A percentile compares a stretch with the other conserved stretches of the same genome.
Conservation (phyloP, 2,113 vertebrate genomes). For the Bombycilla garrulus region DNA sequence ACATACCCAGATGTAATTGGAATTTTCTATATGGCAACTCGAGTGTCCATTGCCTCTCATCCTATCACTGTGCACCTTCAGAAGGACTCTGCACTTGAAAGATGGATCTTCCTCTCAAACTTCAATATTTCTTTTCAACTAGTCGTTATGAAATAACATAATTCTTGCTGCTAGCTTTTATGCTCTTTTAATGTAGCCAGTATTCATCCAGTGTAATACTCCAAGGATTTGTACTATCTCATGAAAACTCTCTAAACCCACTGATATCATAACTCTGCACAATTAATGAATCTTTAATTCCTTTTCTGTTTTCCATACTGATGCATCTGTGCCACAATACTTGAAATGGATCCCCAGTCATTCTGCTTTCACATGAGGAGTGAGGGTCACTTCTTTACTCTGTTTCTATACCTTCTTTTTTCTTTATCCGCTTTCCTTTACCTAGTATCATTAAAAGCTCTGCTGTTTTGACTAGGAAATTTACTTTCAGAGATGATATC, state of each 20-base stretch:
- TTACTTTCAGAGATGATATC: not conserved
- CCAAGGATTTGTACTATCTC: not conserved
- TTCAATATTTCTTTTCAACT: not conserved
- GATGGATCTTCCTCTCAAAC: not conserved
- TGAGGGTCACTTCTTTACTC: not conserved
- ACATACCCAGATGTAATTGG: not conserved
- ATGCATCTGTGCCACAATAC: not conserved
- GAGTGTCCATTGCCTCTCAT: rapidly evolving
- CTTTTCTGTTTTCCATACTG: not conserved
- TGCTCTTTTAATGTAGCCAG: not conserved
- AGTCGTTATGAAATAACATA: not conserved
- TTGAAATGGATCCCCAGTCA: rapidly evolving
- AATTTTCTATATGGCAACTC: not conserved
- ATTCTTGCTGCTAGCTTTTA: not conserved
- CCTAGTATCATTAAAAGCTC: not conserved
- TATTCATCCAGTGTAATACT: not conserved
- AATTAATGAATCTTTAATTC: not conserved
- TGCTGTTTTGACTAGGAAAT: not conserved
- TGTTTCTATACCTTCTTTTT: not conserved
- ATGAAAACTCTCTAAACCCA: not conserved
- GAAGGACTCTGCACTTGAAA: not conserved
- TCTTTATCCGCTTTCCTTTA: not conserved
- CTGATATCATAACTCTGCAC: not conserved
- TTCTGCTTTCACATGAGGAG: not conserved
- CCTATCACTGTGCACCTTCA: not conserved